Base-by-base conservation (phyloP, 2,888 invertebrate genomes). In the Ectemnius lituratus region DNA sequence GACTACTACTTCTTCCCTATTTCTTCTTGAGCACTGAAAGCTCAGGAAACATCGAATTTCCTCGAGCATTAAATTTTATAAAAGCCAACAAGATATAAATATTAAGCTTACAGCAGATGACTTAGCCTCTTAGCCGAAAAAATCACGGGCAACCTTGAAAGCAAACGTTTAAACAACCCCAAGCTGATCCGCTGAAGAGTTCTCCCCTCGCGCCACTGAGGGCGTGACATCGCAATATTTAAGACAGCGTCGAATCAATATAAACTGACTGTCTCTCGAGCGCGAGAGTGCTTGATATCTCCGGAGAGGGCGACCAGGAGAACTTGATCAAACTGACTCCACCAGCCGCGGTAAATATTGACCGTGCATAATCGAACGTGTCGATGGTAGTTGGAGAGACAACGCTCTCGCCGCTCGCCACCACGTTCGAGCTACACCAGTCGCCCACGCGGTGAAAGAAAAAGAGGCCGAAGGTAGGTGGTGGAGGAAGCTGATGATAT, bases 361-460 rank as follows among this genome's bases (percentile, higher is more conserved):
- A 72, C 70, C 64, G 65, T 74, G 79, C 76, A 76, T 76, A 74
- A 74, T 80, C 79, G 72, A 71, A 75, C 63, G 72, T 58, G 79
- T 65, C 70, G 64, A 65, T 70, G 70, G 67, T 63, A 64, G 45
- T 46, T n/a, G 28, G 27, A 67, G 66, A 47, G 78, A 59, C 62
- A 69, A 71, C 63, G 59, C 71, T 37, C 67, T 52, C 60, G 60
- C 37, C 37, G 37, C 8, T 52, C 60, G 60, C 37, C 37, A 8
- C 37, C 37, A 37, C 37, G 37, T 37, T 37, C 8, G 4, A 37
- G 37, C 8, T 37, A 11, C 6, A 37, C 3, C 37, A 37, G 8
- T 11, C 37, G 37, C 8, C 37, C 37, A 8, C 8, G 1, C 37
- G 37, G 56, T 56, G 45, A 58, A 28, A 58, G 47, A 52, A 18